Conservation (phyloP, 2,888 invertebrate species). For the Drosophila infuscata region DNA sequence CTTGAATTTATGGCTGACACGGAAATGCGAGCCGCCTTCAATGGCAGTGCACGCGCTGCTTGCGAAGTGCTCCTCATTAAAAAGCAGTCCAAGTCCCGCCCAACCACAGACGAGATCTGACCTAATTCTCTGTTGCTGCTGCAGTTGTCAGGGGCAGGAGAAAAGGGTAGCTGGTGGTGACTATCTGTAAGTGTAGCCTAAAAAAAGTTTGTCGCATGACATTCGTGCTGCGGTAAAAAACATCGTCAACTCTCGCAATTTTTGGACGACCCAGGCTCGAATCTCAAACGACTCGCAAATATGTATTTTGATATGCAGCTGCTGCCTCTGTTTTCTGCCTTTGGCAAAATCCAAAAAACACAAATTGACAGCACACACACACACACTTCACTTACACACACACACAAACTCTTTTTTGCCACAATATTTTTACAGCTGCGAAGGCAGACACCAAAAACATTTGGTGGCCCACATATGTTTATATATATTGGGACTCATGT, state of each 20-base stretch:
- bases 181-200: constrained; percentile 8
- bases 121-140: constrained; percentile 42
- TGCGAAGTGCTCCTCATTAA: constrained; percentile 76
- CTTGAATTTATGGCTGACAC: constrained; percentile 73
- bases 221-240: constrained; percentile 61
- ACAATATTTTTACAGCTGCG: constrained; percentile 74
- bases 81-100: constrained; percentile 39
- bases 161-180: background rate
- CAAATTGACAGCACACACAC: constrained; percentile 67
- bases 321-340: constrained; percentile 25
- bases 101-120: constrained; percentile 43
- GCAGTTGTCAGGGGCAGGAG: constrained; percentile 9
- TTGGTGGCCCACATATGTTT: constrained; percentile 50
- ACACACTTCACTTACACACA: constrained; percentile 37
- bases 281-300: constrained; percentile 69
- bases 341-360: constrained; percentile 43
- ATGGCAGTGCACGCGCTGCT: constrained; percentile 67
- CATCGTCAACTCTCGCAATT: constrained; percentile 61
- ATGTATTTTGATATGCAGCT: constrained; percentile 69
- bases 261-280: constrained; percentile 40
- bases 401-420: constrained; percentile 53
- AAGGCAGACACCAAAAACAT: constrained; percentile 52
- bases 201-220: constrained; percentile 59
- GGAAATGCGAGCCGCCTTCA: constrained; percentile 61
- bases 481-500: constrained; percentile 37